Evolutionary conservation across 2,113 vertebrate species (phyloP).

Genomic region (Malurus melanocephalus): DNA sequence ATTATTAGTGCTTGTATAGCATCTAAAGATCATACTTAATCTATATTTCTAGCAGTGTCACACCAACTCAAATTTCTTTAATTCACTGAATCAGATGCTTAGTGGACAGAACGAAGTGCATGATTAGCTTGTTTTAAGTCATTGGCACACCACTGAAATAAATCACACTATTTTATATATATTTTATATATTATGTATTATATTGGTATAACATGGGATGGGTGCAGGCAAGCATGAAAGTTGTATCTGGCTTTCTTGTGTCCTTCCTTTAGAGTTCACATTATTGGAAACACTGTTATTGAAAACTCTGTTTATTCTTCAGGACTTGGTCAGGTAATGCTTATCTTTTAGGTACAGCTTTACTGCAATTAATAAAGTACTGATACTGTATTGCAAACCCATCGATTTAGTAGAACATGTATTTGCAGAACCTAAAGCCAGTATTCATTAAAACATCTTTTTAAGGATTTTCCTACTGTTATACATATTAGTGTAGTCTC

Average conservation of each 20-base stretch:
- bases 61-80: background rate
- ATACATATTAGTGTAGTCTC: background rate
- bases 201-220: background rate
- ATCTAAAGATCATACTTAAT: background rate
- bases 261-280: background rate
- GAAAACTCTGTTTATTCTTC: background rate
- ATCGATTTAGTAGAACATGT: background rate
- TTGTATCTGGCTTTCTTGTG: background rate
- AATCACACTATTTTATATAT: background rate
- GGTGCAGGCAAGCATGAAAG: background rate
- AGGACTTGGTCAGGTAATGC: background rate
- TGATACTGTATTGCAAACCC: background rate
- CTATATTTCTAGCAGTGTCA: background rate
- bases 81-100: background rate
- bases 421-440: background rate
- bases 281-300: background rate
- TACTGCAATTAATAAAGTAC: background rate
- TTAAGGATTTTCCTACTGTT: background rate
- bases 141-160: background rate
- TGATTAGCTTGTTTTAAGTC: background rate
- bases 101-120: background rate
- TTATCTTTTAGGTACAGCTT: background rate
- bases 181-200: background rate
- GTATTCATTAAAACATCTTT: background rate
- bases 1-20: background rate